Evolutionary conservation across 2,113 vertebrate species (phyloP), one percentile per base, ranked within the genome.

Genomic region (Protomyctophum bolini): DNA sequence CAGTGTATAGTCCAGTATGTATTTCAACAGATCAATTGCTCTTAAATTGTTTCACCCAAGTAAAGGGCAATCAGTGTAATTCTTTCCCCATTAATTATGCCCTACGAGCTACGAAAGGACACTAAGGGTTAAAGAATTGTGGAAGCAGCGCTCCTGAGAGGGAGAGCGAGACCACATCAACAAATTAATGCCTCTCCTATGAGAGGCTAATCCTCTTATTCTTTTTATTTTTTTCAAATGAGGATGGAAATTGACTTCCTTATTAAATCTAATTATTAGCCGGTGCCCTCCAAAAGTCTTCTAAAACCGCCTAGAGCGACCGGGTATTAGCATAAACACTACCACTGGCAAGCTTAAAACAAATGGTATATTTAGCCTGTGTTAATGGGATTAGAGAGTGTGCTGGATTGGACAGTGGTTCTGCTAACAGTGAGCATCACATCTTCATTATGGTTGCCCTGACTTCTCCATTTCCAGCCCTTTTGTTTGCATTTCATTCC

Each of bases 361-460:
- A 93, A 94, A 94, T 93, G 91, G 90, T 93, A 91, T 91, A 93
- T 93, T 94, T 94, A 93, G 91, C 84, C 81, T 82, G 88, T 88
- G 90, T 89, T 92, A 93, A 93, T 93, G 85, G 90, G 91, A 93
- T 93, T 93, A 91, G 91, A 91, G 89, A 91, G 89, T 84, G 81
- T 87, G 83, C 83, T 85, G 84, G 88, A 90, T 92, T 91, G 86
- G 80, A 84, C 77, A 91, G 87, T 74, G 75, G 81, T 67, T 76
- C 78, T 84, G 33, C 86, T 83, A 88, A 90, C 86, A 83, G 81
- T 65, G 83, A 86, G 80, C 83, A 82, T 89, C 81, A 87, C 83
- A 75, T 90, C 89, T 92, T 92, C 85, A 89, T 91, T 91, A 91
- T 83, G 66, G 84, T 84, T 83, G 86, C 82, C 82, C 84, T 75